Evolutionary conservation across 2,113 vertebrate genomes (phyloP), one percentile per base, ranked within the genome.

Genomic region (Elephantulus edwardii): DNA sequence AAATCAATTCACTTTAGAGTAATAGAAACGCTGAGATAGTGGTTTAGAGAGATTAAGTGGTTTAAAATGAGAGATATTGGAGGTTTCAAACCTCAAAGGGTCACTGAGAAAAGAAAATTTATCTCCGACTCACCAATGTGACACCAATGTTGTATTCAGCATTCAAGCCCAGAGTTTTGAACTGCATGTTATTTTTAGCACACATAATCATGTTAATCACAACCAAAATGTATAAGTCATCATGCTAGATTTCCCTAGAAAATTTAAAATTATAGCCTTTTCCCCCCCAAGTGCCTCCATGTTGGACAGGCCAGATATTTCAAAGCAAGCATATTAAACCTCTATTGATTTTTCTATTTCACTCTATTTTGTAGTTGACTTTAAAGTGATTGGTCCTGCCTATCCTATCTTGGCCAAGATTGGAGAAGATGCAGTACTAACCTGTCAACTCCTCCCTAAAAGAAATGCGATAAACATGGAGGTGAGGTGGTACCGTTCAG

Each of bases 371-470:
- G 46, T 6, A 95, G 96, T 80, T 38, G 68, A 91, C 48, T 89
- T 95, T 5, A 90, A 24, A 52, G 96, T 94, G 35, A 33, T 35
- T 4, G 79, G 93, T 58, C 79, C 96, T 44, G 70, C 44, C 9
- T 6, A 26, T 14, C 78, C 82, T 16, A 26, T 91, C 64, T 5
- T 90, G 82, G 85, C 85, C 75, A 75, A 44, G 46, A 40, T 96
- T 0, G 91, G 91, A 40, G 87, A 93, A 75, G 95, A 95, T 3
- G 95, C 75, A 20, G 8, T 95, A 1, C 56, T 96, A 0, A 86
- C 80, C 13, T 96, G 94, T 26, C 70, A 48, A 33, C 88, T 95
- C 14, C 85, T 93, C 20, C 93, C 96, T 70, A 83, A 68, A 91
- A 89, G 77, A 85, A 42, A 72, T 0, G 9, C 16, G 0, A 9